These are phyloP conservation scores for Cichlasoma orientale DNA, from an alignment of 2,797 vertebrate genomes.

Conservation along the genomic window DNA sequence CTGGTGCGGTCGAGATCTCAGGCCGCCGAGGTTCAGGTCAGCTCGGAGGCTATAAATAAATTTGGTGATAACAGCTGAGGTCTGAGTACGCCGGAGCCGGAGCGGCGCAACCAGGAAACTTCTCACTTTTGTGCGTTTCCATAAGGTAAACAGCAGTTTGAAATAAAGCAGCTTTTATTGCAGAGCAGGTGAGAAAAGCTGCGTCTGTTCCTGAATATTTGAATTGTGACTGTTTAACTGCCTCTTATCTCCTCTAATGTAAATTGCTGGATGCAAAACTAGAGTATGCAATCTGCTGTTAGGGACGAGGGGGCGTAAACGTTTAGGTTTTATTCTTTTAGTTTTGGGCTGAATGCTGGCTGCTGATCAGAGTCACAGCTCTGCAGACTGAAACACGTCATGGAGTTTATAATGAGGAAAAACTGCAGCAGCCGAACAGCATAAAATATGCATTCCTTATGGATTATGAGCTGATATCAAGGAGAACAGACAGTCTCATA, in stretches of 20 bases:
- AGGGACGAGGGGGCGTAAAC: background rate
- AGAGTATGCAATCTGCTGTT: background rate
- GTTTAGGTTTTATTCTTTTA: background rate
- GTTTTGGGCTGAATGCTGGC: background rate
- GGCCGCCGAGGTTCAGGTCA: fast-evolving
- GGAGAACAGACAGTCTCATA: too few species aligned
- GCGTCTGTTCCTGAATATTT: background rate
- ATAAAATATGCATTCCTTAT: background rate
- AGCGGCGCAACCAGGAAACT: background rate
- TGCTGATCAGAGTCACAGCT: background rate
- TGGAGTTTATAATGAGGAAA: background rate
- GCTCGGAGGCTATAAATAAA: background rate
- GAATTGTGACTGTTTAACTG: background rate
- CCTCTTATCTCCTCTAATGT: background rate
- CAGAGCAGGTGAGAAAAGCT: background rate
- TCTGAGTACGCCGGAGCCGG: background rate
- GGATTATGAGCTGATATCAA: too few species aligned
- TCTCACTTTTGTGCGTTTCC: fast-evolving
- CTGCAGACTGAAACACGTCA: fast-evolving
- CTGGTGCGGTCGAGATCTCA: fast-evolving
- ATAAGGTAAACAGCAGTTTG: background rate
- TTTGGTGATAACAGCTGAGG: background rate
- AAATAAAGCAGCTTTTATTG: background rate
- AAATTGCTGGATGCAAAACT: background rate
- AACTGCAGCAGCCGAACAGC: too few species aligned